These are phyloP conservation scores for Miniopterus natalensis DNA, from an alignment of 2,113 vertebrate genomes.

Conservation along the genomic window DNA sequence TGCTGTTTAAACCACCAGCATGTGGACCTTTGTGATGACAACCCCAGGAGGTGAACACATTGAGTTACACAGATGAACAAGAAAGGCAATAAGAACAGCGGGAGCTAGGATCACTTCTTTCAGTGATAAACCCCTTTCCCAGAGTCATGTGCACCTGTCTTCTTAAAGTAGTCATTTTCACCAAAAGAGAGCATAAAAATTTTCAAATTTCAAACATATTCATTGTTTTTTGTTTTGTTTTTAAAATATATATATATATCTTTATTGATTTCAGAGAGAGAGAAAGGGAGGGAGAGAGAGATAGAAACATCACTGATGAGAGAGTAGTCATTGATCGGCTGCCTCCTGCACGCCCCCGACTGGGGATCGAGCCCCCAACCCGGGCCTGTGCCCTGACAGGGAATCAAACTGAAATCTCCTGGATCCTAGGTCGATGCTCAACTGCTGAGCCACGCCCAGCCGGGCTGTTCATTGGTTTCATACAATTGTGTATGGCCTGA, in stretches of 20 bases:
- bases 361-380: too few species aligned
- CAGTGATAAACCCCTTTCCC: not conserved
- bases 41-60: fast-evolving
- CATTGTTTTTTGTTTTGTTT: not conserved
- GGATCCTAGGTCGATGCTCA: too few species aligned
- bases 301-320: too few species aligned
- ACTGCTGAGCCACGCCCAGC: too few species aligned
- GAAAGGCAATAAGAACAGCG: fast-evolving
- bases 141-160: not conserved
- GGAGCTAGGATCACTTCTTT: not conserved
- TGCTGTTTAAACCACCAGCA: not conserved
- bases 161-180: slow-evolving; percentile 25
- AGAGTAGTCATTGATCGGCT: too few species aligned
- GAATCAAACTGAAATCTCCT: too few species aligned
- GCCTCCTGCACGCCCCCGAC: too few species aligned
- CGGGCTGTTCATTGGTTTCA: too few species aligned
- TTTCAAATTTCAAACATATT: not conserved
- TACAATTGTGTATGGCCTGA: not conserved
- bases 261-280: too few species aligned
- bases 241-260: too few species aligned
- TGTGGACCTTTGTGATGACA: not conserved
- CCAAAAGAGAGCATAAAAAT: not conserved
- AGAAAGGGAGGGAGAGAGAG: too few species aligned
- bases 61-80: not conserved
- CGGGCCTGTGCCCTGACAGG: too few species aligned